Evolutionary conservation across 1,140 invertebrate genomes (phyloP), one percentile per base, ranked within the genome.

Genomic region (Semibalanus balanoides): DNA sequence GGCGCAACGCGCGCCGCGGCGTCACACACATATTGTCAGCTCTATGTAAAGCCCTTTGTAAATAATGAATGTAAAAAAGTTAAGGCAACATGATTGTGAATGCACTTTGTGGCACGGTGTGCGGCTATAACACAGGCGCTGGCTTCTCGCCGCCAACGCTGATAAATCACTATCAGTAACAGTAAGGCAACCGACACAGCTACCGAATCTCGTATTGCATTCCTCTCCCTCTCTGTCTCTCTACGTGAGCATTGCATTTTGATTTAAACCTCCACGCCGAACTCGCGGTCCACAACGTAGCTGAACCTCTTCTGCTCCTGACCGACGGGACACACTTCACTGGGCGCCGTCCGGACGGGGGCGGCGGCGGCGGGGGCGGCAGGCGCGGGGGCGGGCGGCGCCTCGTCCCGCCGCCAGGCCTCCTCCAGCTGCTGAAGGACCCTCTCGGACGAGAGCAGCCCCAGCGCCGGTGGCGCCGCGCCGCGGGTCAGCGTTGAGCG

Each of bases 181-280:
- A 14, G 51, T 64, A 64, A 64, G 51, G 51, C 51, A 64, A 64
- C 51, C 11, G 51, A 25, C 51, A 64, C 51, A 64, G 51, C 51
- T 64, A 64, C 51, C 51, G 51, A 64, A 64, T 64, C 51, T 64
- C 51, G 11, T 64, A 64, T 64, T 64, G 51, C 51, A 25, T 11
- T 64, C 22, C 7, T 64, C 35, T 40, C 35, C 35, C 35, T 40
- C 35, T 40, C 35, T 40, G 5, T 40, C n/a, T 40, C 5, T 40
- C 51, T 64, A 64, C 51, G 51, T 64, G 51, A 64, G 51, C 51
- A 64, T 64, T 64, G 51, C 51, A 64, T 64, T 64, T 64, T 64
- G 51, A 64, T 64, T 64, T 64, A 64, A 19, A 64, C 51, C 51
- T 64, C 51, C 7, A 64, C 51, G 11, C 51, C 51, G 22, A 64